These are phyloP conservation scores for Zaprionus capensis DNA, from an alignment of 1,140 invertebrate genomes.

Conservation along the genomic window DNA sequence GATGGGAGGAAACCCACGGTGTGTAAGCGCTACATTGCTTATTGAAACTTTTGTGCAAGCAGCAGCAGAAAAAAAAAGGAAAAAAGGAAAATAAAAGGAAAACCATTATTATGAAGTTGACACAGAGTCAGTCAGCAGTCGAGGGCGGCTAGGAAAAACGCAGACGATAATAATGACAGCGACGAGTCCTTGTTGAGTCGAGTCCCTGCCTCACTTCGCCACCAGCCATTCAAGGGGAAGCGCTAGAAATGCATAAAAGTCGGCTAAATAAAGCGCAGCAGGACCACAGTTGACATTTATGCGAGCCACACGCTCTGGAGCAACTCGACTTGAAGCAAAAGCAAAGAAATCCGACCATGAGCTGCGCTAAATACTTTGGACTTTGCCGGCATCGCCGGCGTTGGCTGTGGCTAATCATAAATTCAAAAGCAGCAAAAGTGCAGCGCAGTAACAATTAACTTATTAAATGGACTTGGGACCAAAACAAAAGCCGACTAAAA, in stretches of 20 bases:
- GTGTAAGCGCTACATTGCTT: constrained; percentile 36
- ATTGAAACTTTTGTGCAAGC: constrained; percentile 60
- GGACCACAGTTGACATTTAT: constrained; percentile 76
- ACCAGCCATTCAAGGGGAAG: constrained; percentile 62
- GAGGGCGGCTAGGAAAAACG: constrained; percentile 57
- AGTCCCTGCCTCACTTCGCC: constrained; percentile 9
- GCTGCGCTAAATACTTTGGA: constrained; percentile 51
- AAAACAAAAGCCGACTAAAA: constrained; percentile 38
- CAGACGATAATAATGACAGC: constrained; percentile 75
- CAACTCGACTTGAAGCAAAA: constrained; percentile 24
- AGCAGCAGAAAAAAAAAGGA: constrained; percentile 33
- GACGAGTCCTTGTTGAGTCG: constrained; percentile 51
- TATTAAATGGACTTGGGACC: constrained; percentile 70
- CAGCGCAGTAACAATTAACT: constrained; percentile 80
- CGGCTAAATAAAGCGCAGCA: constrained; percentile 76
- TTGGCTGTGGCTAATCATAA: constrained; percentile 69
- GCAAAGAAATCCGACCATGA: constrained; percentile 34
- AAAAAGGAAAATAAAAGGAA: constrained; percentile 43
- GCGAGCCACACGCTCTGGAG: constrained; percentile 53
- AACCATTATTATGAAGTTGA: constrained; percentile 80
- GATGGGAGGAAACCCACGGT: constrained; percentile 46
- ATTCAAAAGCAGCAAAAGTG: constrained; percentile 78
- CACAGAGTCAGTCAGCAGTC: constrained; percentile 66
- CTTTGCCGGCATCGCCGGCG: constrained; percentile 20
- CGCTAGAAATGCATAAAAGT: constrained; percentile 78